Base-by-base conservation (phyloP, 1,140 invertebrate genomes). In the Drosophila insularis region DNA sequence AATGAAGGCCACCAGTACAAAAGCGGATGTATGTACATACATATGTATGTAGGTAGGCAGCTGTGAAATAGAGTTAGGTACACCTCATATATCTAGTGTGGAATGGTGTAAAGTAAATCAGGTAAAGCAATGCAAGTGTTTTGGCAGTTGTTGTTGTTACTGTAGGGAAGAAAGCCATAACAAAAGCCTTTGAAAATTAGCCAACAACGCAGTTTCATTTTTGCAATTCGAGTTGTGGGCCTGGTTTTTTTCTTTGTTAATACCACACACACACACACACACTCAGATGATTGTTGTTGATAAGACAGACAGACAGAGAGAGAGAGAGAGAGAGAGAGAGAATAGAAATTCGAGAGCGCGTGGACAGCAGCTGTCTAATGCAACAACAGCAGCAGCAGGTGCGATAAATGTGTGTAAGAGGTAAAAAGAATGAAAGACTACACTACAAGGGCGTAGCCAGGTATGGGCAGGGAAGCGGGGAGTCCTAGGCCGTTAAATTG, bases 341-440 rank as follows among this genome's bases (percentile, higher is more conserved):
- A n/a, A n/a, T n/a, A 87, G 82, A 86, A 86, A 87, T 77, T 76
- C 54, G 68, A 86, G 82, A 86, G 82, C 67, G 60, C 43, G 78
- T 67, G 54, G 82, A 66, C 81, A 87, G 82, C 81, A 86, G 82
- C 78, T 56, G 54, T 53, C 50, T 50, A 23, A 54, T 40, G 19
- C 63, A 17, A 23, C 56, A 50, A 35, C 62, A 64, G 27, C 63
- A 23, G 23, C 43, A 75, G 81, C 81, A 86, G 81, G 81, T 86
- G 81, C 66, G 72, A 66, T 32, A 72, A 53, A 56, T 66, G 27
- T 50, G 17, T 32, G 19, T 17, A 19, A 68, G 8, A 67, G 13
- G 54, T 32, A 35, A 14, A 37, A n/a, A 1, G 10, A 37, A n/a
- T 21, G 50, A 55, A n/a, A 67, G 37, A 68, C 21, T 19, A 63